phyloP scores from a whole-genome alignment of 2,797 vertebrate genomes.

The Austrolebias charrua region DNA sequence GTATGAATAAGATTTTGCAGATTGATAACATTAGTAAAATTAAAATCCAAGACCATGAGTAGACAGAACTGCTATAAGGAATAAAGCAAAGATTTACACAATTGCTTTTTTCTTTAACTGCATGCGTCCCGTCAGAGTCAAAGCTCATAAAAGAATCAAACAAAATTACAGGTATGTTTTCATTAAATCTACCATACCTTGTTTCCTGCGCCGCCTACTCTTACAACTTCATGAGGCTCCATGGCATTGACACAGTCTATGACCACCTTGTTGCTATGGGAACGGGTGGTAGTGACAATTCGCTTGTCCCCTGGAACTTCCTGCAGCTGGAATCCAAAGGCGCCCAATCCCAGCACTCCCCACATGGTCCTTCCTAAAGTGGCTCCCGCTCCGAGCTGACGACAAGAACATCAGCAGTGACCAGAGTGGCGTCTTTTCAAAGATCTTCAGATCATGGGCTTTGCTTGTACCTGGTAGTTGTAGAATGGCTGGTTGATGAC shows the following conservation, averaged over 20 bases:
- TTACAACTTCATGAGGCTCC: constrained; percentile 88
- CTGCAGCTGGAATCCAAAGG: constrained; percentile 92
- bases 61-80: no score
- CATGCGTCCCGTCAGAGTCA: no score
- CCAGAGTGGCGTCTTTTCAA: background rate
- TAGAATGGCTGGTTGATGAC: constrained; percentile 98
- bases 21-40: no score
- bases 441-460: no score
- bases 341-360: constrained; percentile 90
- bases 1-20: no score
- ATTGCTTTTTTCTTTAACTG: no score
- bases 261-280: constrained; percentile 91
- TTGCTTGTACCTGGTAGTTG: constrained; percentile 90
- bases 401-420: constrained; percentile 16
- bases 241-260: constrained; percentile 89
- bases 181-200: constrained; percentile 81
- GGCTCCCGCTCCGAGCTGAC: constrained; percentile 82
- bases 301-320: constrained; percentile 85
- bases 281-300: constrained; percentile 91
- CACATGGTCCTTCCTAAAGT: constrained; percentile 91
- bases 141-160: no score
- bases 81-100: no score
- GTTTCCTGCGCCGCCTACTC: constrained; percentile 95
- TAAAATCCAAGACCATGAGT: no score
- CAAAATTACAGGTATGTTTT: no score